Evolutionary conservation across 1,140 invertebrate genomes (phyloP), one percentile per base, ranked within the genome.

Genomic region (Cataglyphis hispanica): DNA sequence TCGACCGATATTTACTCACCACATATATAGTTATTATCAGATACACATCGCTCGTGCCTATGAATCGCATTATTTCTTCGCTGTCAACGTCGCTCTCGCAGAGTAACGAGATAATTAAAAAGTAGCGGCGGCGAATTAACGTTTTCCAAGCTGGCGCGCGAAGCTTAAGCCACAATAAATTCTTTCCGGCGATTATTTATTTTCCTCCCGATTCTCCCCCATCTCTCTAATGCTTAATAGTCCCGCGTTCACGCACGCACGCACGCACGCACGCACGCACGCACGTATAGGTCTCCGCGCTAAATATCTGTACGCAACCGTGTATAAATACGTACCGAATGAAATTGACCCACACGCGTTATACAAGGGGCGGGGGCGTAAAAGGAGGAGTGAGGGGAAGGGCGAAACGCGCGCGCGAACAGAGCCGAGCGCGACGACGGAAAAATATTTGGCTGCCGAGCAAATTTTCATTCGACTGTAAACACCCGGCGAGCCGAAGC

Each of bases 381-480:
- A 34, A 66, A 86, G 27, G 61, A 19, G 50, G 37, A 60, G 37
- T 0, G 40, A 8, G 46, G 53, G 43, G 63, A 25, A 43, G 74
- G 43, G 60, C 53, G 58, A 53, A 37, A 22, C 43, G 46, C 63
- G 63, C 63, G 63, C 40, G 75, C 74, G 60, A 53, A 60, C n/a
- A 37, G 78, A 70, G 67, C 25, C 64, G 72, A n/a, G 80, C 76
- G 80, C 76, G 78, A 61, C 63, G 64, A 81, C 84, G 86, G 70
- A 91, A 91, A 91, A 91, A 91, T 88, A 91, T 91, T 91, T 91
- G 90, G 90, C 88, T 37, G 63, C 60, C 69, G 90, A 75, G 90
- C 86, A 91, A 91, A 90, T 91, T 91, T 90, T 88, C 88, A 89
- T 91, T 91, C 69, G 91, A 85, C 85, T 87, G 88, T 91, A 91